Evolutionary conservation across 1,140 invertebrate genomes (phyloP), one percentile per base, ranked within the genome.

Genomic region (Mylabris phalerata): DNA sequence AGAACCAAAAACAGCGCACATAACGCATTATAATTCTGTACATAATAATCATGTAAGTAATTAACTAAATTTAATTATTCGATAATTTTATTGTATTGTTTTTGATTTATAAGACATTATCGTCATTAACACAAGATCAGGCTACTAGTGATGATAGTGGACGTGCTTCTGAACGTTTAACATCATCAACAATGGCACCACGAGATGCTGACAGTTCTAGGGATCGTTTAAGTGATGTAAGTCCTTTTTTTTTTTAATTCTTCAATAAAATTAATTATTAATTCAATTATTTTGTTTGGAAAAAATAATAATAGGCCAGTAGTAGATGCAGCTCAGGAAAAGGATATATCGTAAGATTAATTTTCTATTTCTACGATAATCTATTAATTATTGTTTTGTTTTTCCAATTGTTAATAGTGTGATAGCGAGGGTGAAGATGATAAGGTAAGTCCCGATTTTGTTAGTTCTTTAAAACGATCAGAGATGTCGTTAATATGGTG

Each of bases 371-470:
- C 19, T 19, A 19, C 19, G 19, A 19, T 19, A 19, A 19, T 19
- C 19, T 42, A 11, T n/a, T n/a, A 42, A 42, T 42, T 7, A 0
- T 0, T 13, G 0, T 1, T 42, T 42, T 11, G 0, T 0, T 4
- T n/a, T 10, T 42, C 0, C 3, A 9, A n/a, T 10, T 7, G 10
- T 42, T n/a, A 42, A 42, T 42, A 90, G 88, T 90, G 88, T 90
- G 88, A 90, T 89, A 90, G 86, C 83, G 86, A 88, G 83, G 86
- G 86, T 78, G 86, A 89, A 78, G 87, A 89, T 75, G 87, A 88
- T 80, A 89, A 89, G 87, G 88, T 87, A 79, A 80, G 84, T 56
- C 45, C 48, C 43, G 50, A 56, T 56, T 32, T 32, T 32, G 42
- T 11, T 42, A 5, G 43, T 52, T 40, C 40, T 42, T 25, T 24